These are phyloP conservation scores for Bostrychus sinensis DNA, from an alignment of 2,113 vertebrate genomes.

Conservation along the genomic window DNA sequence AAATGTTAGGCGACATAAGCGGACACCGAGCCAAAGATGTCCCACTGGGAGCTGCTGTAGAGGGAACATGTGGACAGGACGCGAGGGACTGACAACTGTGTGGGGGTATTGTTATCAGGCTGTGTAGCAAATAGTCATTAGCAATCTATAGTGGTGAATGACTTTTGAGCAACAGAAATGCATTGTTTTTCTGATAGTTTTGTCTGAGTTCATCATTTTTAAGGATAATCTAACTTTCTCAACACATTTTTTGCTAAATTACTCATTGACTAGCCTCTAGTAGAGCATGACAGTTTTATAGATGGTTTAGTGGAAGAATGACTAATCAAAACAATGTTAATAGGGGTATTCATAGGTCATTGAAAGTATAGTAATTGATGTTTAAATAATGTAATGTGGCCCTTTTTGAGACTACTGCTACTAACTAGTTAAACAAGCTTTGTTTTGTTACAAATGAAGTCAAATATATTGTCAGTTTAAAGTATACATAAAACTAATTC, in stretches of 20 bases:
- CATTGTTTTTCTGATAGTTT: neutral
- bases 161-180: neutral
- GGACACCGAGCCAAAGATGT: slow-evolving; percentile 12
- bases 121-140: slow-evolving; percentile 4
- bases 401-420: neutral
- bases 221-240: too few species aligned
- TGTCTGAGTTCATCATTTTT: too few species aligned
- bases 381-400: neutral
- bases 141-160: neutral
- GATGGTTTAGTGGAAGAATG: neutral
- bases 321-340: neutral
- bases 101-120: slow-evolving; percentile 28
- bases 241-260: neutral
- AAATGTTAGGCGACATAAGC: neutral
- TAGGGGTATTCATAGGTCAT: neutral
- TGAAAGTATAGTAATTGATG: neutral
- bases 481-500: too few species aligned
- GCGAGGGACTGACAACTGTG: slow-evolving; percentile 13
- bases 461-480: too few species aligned
- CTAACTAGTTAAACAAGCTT: too few species aligned
- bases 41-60: slow-evolving; percentile 9
- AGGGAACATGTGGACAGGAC: slow-evolving; percentile 49
- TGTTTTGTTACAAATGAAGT: neutral
- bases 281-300: neutral
- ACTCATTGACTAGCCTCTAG: neutral